Evolutionary conservation across 2,113 vertebrate genomes (phyloP).

Genomic region (Meriones unguiculatus): DNA sequence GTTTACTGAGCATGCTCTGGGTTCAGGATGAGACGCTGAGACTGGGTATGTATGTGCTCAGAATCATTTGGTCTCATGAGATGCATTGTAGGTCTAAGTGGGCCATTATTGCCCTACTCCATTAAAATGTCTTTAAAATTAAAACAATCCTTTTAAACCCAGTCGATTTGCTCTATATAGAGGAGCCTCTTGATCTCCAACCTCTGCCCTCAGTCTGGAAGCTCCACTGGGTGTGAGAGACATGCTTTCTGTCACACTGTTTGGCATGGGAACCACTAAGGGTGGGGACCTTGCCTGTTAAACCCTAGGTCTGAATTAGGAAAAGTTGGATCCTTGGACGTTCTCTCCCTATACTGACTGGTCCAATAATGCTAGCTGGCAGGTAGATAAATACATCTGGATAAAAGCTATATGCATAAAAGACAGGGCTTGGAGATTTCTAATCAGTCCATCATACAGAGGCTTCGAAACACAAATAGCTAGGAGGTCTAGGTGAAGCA

Average conservation of each 20-base stretch:
- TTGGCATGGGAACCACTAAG: neutral
- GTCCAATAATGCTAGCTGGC: neutral
- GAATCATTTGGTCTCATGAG: neutral
- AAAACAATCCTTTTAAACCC: slow-evolving; percentile 34
- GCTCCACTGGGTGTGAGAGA: neutral
- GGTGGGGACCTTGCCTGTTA: neutral
- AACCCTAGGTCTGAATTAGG: neutral
- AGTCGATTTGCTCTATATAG: neutral
- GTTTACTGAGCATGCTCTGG: neutral
- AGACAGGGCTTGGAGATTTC: neutral
- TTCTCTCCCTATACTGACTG: neutral
- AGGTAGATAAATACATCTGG: neutral
- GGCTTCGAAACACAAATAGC: neutral
- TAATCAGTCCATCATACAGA: neutral
- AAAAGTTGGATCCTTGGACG: neutral
- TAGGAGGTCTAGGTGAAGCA: neutral
- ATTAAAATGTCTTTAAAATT: slow-evolving; percentile 11
- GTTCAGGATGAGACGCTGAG: neutral
- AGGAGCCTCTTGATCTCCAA: neutral
- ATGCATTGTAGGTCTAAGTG: slow-evolving; percentile 35
- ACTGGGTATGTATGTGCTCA: neutral
- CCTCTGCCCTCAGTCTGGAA: neutral
- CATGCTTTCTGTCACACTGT: neutral
- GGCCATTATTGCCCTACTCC: neutral
- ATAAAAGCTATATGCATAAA: neutral